Evolutionary conservation across 2,797 vertebrate species (phyloP).

Genomic region (Neosilurus mollespiculum): DNA sequence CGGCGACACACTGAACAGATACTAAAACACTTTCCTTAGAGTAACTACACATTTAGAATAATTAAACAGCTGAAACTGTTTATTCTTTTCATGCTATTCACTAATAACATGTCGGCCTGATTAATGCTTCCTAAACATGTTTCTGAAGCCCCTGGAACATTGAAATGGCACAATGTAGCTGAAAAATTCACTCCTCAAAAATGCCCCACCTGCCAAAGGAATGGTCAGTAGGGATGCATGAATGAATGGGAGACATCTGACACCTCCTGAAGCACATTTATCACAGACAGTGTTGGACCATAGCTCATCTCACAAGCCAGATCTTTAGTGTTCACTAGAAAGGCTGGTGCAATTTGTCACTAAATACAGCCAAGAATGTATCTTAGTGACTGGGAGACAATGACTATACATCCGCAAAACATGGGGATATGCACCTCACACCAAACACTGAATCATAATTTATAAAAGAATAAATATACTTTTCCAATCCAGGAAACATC

Average conservation of each 20-base stretch:
- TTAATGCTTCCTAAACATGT: background rate
- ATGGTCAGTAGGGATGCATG: background rate
- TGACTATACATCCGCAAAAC: background rate
- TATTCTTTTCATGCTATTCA: background rate
- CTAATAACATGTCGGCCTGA: background rate
- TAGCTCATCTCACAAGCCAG: background rate
- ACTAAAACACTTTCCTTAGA: background rate
- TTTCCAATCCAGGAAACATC: background rate
- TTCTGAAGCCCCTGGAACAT: background rate
- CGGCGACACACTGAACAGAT: too few species aligned
- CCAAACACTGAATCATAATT: background rate
- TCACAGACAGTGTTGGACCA: background rate
- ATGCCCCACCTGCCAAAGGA: background rate
- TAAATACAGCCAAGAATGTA: background rate
- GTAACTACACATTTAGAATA: background rate
- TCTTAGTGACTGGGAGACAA: background rate
- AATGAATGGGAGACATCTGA: background rate
- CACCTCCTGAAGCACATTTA: background rate
- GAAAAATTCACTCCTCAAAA: background rate
- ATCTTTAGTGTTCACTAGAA: background rate
- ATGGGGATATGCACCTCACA: background rate
- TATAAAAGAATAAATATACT: background rate
- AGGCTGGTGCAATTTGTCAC: background rate
- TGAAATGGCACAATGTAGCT: background rate
- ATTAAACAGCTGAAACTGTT: background rate